These are phyloP conservation scores for Apocrypta bakeri DNA, from an alignment of 1,140 invertebrate species.

Conservation along the genomic window DNA sequence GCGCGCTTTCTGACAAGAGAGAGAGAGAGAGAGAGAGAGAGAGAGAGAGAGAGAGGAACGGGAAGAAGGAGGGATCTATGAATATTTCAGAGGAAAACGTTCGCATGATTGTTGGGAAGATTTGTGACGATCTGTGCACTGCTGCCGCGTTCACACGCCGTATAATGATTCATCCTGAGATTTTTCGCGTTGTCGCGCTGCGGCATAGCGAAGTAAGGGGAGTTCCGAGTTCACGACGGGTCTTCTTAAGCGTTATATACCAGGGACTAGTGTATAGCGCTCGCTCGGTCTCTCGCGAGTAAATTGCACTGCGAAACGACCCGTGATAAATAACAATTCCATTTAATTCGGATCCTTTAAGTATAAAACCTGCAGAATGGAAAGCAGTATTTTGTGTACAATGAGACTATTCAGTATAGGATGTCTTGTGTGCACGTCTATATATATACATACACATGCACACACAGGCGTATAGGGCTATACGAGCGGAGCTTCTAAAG, in stretches of 20 bases:
- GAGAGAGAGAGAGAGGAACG: background rate
- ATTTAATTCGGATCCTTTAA: background rate
- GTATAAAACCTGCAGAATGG: background rate
- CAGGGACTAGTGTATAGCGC: background rate
- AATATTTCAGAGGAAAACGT: conserved; percentile 43
- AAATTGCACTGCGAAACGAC: background rate
- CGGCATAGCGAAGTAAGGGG: background rate
- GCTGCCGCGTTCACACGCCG: background rate
- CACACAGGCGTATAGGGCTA: no score
- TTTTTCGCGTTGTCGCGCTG: background rate
- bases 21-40: no score
- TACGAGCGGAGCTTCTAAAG: conserved; percentile 16
- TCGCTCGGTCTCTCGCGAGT: background rate
- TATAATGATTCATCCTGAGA: conserved; percentile 30
- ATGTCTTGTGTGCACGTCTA: no score
- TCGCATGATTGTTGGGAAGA: conserved; percentile 47
- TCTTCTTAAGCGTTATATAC: background rate
- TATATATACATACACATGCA: no score
- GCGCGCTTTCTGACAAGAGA: background rate
- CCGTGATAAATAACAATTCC: background rate
- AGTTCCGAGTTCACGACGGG: background rate
- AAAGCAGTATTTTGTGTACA: conserved; percentile 12
- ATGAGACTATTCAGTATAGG: background rate
- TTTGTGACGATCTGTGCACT: conserved; percentile 20
- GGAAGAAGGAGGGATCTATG: conserved; percentile 31